Percentiles rank a stretch among this genome's conserved stretches.
These are phyloP conservation scores for Aplidium turbinatum DNA, from an alignment of 23 tunicate species.

Conservation along the genomic window DNA sequence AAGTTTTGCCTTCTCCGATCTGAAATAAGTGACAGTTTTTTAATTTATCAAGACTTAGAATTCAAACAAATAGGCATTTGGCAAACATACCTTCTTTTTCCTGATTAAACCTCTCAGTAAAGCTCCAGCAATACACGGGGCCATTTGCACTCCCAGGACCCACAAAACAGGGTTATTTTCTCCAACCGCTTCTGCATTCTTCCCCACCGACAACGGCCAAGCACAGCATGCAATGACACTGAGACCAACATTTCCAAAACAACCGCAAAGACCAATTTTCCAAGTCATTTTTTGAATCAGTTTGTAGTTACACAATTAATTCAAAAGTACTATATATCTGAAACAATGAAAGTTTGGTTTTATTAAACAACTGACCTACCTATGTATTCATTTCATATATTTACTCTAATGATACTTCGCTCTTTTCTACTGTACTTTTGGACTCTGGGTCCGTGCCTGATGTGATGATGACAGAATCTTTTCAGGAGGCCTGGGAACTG, in stretches of 20 bases:
- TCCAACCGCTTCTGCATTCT: slow-evolving; percentile 83
- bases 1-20: too few relatives aligned
- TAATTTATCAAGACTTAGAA: background rate
- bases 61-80: background rate
- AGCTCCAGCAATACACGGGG: slow-evolving; percentile 74
- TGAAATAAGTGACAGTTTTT: background rate
- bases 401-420: too few relatives aligned
- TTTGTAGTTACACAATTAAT: too few relatives aligned
- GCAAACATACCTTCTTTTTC: slow-evolving; percentile 62
- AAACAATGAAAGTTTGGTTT: too few relatives aligned
- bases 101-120: slow-evolving; percentile 71
- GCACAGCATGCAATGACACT: slow-evolving; percentile 57
- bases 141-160: slow-evolving; percentile 53
- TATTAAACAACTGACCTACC: too few relatives aligned
- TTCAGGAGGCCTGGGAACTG: too few relatives aligned
- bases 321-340: too few relatives aligned
- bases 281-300: too few relatives aligned
- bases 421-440: too few relatives aligned
- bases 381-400: too few relatives aligned
- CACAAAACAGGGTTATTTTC: slow-evolving; percentile 65
- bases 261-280: slow-evolving; percentile 78
- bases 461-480: too few relatives aligned
- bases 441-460: too few relatives aligned
- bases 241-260: slow-evolving; percentile 57
- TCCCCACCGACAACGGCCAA: slow-evolving; percentile 63